Percentiles rank a stretch among this genome's conserved stretches.
These are phyloP conservation scores for Neolamprologus modestus DNA, from an alignment of 2,113 vertebrate species.

Conservation along the genomic window DNA sequence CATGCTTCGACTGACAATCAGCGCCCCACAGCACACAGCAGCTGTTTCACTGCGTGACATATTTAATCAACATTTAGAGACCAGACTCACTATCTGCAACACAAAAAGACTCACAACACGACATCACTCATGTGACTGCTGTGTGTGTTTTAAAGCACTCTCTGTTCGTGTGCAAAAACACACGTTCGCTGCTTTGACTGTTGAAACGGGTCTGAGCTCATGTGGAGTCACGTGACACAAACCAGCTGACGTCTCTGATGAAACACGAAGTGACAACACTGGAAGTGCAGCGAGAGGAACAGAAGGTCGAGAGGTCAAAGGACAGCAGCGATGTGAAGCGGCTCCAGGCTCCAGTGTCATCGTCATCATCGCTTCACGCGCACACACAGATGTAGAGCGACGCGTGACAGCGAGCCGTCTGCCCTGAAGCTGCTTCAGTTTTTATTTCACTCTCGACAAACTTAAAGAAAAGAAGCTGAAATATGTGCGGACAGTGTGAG, in stretches of 20 bases:
- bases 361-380: not conserved
- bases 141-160: not conserved
- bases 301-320: not conserved
- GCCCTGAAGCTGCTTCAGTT: not conserved
- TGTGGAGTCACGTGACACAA: not conserved
- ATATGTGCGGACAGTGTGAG: not conserved
- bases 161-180: not conserved
- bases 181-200: not conserved
- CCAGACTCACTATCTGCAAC: not conserved
- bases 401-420: not conserved
- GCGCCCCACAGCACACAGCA: not conserved
- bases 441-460: not conserved
- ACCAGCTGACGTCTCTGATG: not conserved
- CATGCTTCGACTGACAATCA: not conserved
- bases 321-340: not conserved
- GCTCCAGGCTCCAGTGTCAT: not conserved
- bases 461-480: not conserved
- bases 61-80: not conserved
- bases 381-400: fast-evolving
- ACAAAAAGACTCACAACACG: not conserved
- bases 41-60: not conserved
- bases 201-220: not conserved
- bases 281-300: not conserved
- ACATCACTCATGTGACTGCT: not conserved
- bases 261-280: not conserved